Evolutionary conservation across 2,797 vertebrate species (phyloP).

Genomic region (Bradypodion ventrale): DNA sequence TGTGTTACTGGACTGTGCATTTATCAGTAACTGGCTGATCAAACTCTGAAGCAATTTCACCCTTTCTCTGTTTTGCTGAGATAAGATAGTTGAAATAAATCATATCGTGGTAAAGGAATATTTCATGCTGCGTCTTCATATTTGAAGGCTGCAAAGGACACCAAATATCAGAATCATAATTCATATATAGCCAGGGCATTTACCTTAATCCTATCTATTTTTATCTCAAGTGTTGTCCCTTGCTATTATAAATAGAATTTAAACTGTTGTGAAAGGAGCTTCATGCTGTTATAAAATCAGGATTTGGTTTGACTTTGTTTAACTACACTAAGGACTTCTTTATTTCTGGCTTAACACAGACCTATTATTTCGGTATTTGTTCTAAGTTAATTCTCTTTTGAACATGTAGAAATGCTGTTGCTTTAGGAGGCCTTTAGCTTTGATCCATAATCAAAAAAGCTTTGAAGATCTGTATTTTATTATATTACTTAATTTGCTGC

Average conservation of each 20-base stretch:
- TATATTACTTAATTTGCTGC: slow-evolving; percentile 61
- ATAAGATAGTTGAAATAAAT: slow-evolving; percentile 69
- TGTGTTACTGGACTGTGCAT: slow-evolving; percentile 51
- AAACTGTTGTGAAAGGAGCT: slow-evolving; percentile 68
- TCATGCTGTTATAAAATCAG: slow-evolving; percentile 66
- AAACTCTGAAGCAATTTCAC: slow-evolving; percentile 66
- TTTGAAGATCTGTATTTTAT: slow-evolving; percentile 65
- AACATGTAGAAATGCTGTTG: slow-evolving; percentile 65
- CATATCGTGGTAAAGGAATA: slow-evolving; percentile 48
- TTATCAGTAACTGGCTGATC: slow-evolving; percentile 57
- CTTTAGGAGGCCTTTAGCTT: slow-evolving; percentile 68
- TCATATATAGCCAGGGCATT: slow-evolving; percentile 65
- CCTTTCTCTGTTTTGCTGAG: slow-evolving; percentile 66
- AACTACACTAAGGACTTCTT: slow-evolving; percentile 74
- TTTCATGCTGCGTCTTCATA: slow-evolving; percentile 65
- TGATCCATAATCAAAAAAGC: slow-evolving; percentile 69
- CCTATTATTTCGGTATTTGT: slow-evolving; percentile 76
- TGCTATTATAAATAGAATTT: slow-evolving; percentile 75
- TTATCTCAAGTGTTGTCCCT: slow-evolving; percentile 71
- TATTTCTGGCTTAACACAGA: slow-evolving; percentile 76
- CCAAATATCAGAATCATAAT: slow-evolving; percentile 68
- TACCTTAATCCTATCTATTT: slow-evolving; percentile 77
- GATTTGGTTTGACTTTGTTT: slow-evolving; percentile 76
- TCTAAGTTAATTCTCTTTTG: slow-evolving; percentile 74
- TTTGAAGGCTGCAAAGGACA: slow-evolving; percentile 70